A percentile compares a stretch with the other conserved stretches of the same genome.
Evolutionary conservation across 2,113 vertebrate genomes (phyloP).

Genomic region (Benthochromis sp.): DNA sequence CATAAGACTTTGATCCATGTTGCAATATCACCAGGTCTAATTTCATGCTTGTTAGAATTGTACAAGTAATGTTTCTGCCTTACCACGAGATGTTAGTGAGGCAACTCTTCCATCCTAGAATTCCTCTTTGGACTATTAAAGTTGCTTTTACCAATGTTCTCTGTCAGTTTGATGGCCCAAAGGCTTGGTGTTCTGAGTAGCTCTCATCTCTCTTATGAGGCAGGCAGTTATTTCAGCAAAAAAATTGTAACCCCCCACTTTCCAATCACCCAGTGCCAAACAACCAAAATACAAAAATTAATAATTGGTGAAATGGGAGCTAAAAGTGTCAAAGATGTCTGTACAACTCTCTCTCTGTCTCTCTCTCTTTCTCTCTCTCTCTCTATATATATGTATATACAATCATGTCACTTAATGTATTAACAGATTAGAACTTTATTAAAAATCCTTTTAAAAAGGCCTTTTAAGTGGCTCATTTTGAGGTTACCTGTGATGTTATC

Average conservation of each 20-base stretch:
- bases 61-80: background rate
- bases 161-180: background rate
- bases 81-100: background rate
- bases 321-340: background rate
- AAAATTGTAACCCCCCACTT: too few relatives aligned
- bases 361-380: rapidly evolving
- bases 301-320: background rate
- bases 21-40: background rate
- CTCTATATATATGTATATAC: rapidly evolving
- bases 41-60: background rate
- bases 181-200: background rate
- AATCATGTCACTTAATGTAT: background rate
- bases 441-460: background rate
- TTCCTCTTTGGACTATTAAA: background rate
- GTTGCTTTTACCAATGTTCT: background rate
- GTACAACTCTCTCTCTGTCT: background rate
- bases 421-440: background rate
- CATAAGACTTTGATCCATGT: background rate
- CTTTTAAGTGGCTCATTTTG: background rate
- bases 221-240: background rate
- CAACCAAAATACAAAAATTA: background rate
- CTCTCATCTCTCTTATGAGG: background rate
- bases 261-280: background rate
- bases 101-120: background rate
- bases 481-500: background rate